phyloP scores from a whole-genome alignment of 2,888 invertebrate species.

The Acheta domesticus region DNA sequence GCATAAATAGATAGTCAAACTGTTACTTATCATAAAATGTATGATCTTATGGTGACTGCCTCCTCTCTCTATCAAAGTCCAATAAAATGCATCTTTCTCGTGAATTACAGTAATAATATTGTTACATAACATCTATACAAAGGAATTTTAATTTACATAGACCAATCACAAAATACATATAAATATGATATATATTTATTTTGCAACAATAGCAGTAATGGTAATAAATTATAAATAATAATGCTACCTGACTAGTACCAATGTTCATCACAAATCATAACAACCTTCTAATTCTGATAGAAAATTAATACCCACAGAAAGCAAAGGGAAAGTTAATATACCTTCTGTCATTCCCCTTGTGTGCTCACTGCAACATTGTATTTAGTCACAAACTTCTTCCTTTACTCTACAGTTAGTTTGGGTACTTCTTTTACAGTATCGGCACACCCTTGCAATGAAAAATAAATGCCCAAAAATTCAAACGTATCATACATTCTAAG shows the following conservation, averaged over 20 bases:
- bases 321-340: neutral
- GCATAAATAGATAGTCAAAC: no score
- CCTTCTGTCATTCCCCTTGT: no score
- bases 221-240: constrained; percentile 10
- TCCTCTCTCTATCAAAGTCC: no score
- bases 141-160: constrained; percentile 9
- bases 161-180: constrained; percentile 18
- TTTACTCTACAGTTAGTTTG: no score
- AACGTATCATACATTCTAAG: neutral
- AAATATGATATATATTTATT: constrained; percentile 18
- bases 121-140: neutral
- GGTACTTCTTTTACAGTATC: no score
- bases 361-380: no score
- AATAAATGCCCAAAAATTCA: neutral
- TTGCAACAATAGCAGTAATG: neutral
- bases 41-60: no score
- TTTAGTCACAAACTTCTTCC: no score
- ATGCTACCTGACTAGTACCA: constrained; percentile 18
- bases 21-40: no score
- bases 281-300: neutral
- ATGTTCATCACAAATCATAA: neutral
- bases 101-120: neutral
- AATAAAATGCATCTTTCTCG: neutral
- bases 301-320: neutral
- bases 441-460: neutral